A percentile compares a stretch with the other conserved stretches of the same genome.
Conservation (phyloP, 2,113 vertebrate species). For the Arothron firmamentum region DNA sequence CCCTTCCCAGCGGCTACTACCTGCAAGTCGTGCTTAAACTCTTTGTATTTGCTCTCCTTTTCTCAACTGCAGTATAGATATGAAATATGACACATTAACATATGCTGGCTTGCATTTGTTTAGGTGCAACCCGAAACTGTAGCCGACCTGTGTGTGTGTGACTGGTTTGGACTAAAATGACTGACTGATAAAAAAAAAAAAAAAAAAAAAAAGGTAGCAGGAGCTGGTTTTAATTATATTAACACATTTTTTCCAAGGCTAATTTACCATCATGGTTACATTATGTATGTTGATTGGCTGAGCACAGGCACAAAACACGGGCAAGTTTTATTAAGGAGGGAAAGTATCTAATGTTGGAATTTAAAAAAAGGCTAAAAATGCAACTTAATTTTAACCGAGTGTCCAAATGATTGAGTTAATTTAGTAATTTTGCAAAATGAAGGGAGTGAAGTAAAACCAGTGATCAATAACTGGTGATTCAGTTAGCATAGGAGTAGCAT, state of each 20-base stretch:
- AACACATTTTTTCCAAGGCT: too few species aligned
- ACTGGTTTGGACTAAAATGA: constrained; percentile 1
- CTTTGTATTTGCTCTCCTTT: constrained; percentile 48
- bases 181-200: constrained; percentile 2
- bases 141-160: too few species aligned
- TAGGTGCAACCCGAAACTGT: neutral
- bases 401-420: neutral
- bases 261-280: too few species aligned
- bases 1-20: constrained; percentile 35
- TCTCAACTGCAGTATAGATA: constrained; percentile 27
- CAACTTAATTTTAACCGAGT: too few species aligned
- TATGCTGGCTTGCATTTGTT: constrained; percentile 23
- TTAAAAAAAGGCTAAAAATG: too few species aligned
- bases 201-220: neutral
- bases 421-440: too few species aligned
- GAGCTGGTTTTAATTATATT: neutral
- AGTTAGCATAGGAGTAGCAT: constrained; percentile 10
- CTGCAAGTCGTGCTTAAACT: constrained; percentile 21
- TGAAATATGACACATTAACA: constrained; percentile 38
- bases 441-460: neutral
- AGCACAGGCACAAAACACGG: too few species aligned
- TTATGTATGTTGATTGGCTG: too few species aligned
- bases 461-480: neutral
- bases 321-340: too few species aligned
- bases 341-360: too few species aligned